These are phyloP conservation scores for Megalops cyprinoides DNA, from an alignment of 2,797 vertebrate species.

Conservation along the genomic window DNA sequence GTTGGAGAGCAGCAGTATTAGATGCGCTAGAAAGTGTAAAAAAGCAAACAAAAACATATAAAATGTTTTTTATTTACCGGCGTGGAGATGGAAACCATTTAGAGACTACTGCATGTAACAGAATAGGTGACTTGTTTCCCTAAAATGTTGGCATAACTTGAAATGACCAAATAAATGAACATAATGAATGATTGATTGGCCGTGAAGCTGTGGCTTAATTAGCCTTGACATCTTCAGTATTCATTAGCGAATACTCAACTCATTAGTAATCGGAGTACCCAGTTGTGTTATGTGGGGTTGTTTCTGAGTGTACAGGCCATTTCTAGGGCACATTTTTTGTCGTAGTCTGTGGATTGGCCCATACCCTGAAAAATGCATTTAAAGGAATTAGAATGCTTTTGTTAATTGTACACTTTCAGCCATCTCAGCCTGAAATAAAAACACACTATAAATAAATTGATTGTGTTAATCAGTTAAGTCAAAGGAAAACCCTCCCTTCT, in stretches of 20 bases:
- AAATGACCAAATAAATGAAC: constrained; percentile 33
- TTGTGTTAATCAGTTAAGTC: too few relatives aligned
- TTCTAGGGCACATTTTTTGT: not conserved
- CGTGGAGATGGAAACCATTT: constrained; percentile 9
- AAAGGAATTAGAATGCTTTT: too few relatives aligned
- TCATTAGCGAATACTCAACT: constrained; percentile 35
- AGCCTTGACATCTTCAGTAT: constrained; percentile 39
- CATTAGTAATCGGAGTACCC: constrained; percentile 39
- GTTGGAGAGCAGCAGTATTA: too few relatives aligned
- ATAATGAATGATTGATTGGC: constrained; percentile 51
- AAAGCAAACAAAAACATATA: too few relatives aligned
- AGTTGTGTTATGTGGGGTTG: not conserved
- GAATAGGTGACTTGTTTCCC: constrained; percentile 53
- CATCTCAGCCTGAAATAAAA: too few relatives aligned
- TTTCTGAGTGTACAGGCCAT: not conserved
- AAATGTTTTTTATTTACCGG: not conserved
- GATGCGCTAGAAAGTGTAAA: too few relatives aligned
- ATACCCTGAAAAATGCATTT: not conserved
- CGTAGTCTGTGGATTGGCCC: too few relatives aligned
- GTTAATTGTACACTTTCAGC: too few relatives aligned
- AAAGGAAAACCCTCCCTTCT: too few relatives aligned
- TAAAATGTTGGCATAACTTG: constrained; percentile 8
- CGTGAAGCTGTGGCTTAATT: constrained; percentile 43
- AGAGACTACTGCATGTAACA: constrained; percentile 45
- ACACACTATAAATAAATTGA: too few relatives aligned